Base-by-base conservation (phyloP, 92 coral and sea anemone genomes). In the Parazoanthus swiftii region DNA sequence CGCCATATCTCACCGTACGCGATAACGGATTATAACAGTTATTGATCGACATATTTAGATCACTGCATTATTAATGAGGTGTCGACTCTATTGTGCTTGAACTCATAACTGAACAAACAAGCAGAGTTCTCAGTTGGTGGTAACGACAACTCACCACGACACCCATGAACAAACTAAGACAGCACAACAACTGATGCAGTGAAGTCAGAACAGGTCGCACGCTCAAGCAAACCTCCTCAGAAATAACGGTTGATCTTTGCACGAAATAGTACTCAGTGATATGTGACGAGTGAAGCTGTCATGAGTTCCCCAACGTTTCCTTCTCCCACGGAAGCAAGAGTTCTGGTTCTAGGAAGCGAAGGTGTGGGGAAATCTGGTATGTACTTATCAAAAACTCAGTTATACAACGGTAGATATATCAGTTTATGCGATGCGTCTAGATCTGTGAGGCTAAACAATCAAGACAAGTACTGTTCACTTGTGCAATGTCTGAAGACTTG, bases 321-420 rank as follows among this genome's bases (percentile, higher is more conserved):
- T 42, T 88, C 91, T 2, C 86, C 92, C 2, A 89, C 96, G 50
- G 98, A 96, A 63, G 98, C 93, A 9, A 90, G 96, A 76, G 90
- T 96, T 71, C 89, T 96, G 85, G 95, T 93, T 35, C 88, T 96
- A 26, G 98, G 98, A 38, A 95, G 98, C 77, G 91, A 95, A 66
- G 95, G 92, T 25, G 98, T 96, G 13, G 98, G 98, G 59, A 96
- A 96, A 86, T 95, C 98, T 37, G 98, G 98, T 96, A 82, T 15
- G 94, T 63, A 39, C n/a, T 37, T 5, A 35, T 13, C 14, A 37
- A 59, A 76, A 18, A 18, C 46, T 2, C 36, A 4, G n/a, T 23
- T 42, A 7, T 42, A 7, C 23, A 35, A 29, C n/a, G 46, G 58
- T 38, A 38, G 35, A 36, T 63, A 7, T 8, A 16, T 37, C 73